Evolutionary conservation across 2,113 vertebrate genomes (phyloP).

Genomic region (Tychaedon coryphoeus): DNA sequence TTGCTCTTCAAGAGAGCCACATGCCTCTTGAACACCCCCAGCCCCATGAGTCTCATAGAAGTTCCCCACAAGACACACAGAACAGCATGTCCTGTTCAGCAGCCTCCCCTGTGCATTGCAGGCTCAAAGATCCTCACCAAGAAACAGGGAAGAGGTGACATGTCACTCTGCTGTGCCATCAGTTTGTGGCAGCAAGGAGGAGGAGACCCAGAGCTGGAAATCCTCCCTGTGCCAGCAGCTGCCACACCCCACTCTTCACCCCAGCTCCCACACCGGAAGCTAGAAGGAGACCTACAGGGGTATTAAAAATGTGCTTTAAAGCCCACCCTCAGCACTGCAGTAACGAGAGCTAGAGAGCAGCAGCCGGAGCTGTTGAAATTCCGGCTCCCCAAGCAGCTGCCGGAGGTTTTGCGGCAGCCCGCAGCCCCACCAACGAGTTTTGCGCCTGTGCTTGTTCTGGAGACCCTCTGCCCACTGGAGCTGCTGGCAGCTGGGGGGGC

Average conservation of each 20-base stretch:
- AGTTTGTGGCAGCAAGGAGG: neutral
- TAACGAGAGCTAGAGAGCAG: neutral
- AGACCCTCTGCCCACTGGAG: neutral
- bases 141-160: neutral
- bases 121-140: neutral
- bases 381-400: neutral
- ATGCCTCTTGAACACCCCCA: neutral
- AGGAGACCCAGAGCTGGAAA: neutral
- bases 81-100: neutral
- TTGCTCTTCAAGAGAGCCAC: neutral
- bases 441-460: fast-evolving
- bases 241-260: neutral
- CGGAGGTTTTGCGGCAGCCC: neutral
- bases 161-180: neutral
- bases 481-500: neutral
- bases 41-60: neutral
- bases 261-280: neutral
- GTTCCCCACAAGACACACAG: fast-evolving
- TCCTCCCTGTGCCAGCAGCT: neutral
- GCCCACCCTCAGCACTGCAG: neutral
- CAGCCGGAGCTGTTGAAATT: neutral
- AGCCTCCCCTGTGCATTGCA: fast-evolving
- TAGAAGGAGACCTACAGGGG: neutral
- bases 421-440: neutral
- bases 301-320: neutral